Percentiles rank a stretch among this genome's conserved stretches.
phyloP scores from a whole-genome alignment of 2,797 vertebrate species.

The Apogon hyalosoma region DNA sequence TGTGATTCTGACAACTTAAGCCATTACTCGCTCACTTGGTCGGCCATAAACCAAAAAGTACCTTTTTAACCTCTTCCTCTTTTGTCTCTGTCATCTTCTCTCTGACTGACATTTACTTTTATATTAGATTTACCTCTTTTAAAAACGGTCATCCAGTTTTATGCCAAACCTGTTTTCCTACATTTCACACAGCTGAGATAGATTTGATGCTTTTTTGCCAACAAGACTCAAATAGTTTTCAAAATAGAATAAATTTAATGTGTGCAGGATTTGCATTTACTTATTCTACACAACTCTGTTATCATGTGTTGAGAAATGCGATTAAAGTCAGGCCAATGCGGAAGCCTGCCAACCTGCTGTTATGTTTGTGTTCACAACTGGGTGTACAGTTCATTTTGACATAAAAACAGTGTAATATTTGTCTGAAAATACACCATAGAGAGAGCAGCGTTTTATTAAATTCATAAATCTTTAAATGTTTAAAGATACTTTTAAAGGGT shows the following conservation, averaged over 20 bases:
- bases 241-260: too few relatives aligned
- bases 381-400: neutral
- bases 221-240: neutral
- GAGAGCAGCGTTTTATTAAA: neutral
- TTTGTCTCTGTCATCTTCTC: neutral
- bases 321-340: too few relatives aligned
- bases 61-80: conserved; percentile 13
- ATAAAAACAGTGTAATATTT: neutral
- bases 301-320: too few relatives aligned
- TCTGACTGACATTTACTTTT: neutral
- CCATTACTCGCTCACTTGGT: conserved; percentile 9
- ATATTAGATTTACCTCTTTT: neutral
- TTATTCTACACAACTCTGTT: too few relatives aligned
- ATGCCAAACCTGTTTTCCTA: neutral
- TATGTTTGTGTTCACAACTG: neutral
- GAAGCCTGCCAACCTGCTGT: neutral
- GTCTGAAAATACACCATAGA: neutral
- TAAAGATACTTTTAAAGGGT: too few relatives aligned
- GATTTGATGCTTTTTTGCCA: neutral
- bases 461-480: too few relatives aligned
- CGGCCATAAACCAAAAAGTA: neutral
- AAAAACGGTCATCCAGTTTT: neutral
- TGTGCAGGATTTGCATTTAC: too few relatives aligned
- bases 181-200: neutral
- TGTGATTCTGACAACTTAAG: conserved; percentile 6